Conservation (phyloP, 1,140 invertebrate genomes). For the Rhyzopertha dominica region DNA sequence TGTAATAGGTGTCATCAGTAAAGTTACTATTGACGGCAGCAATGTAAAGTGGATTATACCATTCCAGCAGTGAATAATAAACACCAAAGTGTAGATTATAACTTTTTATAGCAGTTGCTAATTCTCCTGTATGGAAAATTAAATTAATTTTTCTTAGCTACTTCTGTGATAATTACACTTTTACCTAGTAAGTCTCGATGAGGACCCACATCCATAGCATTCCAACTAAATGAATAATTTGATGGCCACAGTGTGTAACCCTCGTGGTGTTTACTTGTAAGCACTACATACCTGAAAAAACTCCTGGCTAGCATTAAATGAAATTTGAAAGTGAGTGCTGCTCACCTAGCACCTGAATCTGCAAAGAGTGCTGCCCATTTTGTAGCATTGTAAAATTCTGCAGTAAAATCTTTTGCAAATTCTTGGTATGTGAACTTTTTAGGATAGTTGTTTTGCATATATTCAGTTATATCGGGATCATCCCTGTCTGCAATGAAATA, state of each 20-base stretch:
- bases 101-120: constrained; percentile 61
- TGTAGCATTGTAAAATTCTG: constrained; percentile 75
- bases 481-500: too few relatives aligned
- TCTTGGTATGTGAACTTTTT: constrained; percentile 83
- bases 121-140: constrained; percentile 52
- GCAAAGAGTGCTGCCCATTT: constrained; percentile 72
- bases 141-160: neutral
- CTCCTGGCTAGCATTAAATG: too few relatives aligned
- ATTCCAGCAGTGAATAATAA: constrained; percentile 85
- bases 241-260: constrained; percentile 87
- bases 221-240: constrained; percentile 80
- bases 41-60: constrained; percentile 81
- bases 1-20: constrained; percentile 59
- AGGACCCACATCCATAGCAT: constrained; percentile 77
- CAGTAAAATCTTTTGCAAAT: constrained; percentile 75
- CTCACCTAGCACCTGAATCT: constrained; percentile 72
- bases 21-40: constrained; percentile 65
- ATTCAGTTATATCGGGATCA: constrained; percentile 47
- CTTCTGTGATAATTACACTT: neutral
- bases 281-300: constrained; percentile 66
- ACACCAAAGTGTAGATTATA: constrained; percentile 70
- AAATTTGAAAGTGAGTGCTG: constrained; percentile 14
- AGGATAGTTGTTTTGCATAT: constrained; percentile 72
- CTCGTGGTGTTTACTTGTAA: constrained; percentile 91
- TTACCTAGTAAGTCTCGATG: constrained; percentile 69